Conservation (phyloP, 2,888 invertebrate species). For the Drosophila limbata region DNA sequence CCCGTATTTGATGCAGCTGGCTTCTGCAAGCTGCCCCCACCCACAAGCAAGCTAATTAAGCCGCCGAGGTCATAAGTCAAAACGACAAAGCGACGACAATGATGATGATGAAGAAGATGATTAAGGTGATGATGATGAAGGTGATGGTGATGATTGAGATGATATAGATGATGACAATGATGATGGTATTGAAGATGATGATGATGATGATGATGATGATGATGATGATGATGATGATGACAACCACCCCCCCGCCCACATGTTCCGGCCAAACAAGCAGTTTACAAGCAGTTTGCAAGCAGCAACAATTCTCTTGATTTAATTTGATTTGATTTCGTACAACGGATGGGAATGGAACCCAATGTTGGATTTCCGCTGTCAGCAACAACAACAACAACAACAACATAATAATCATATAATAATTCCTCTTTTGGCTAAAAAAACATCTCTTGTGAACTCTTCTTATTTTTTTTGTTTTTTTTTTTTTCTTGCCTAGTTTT, state of each 20-base stretch:
- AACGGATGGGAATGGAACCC: conserved; percentile 22
- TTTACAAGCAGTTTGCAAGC: conserved; percentile 8
- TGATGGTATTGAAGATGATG: no score
- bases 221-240: conserved; percentile 33
- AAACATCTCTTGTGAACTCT: conserved; percentile 15
- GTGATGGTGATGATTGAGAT: background rate
- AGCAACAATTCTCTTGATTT: conserved; percentile 37
- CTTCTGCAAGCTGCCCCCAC: conserved; percentile 93
- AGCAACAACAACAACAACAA: conserved; percentile 29
- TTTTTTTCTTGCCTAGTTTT: conserved; percentile 50
- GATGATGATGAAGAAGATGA: conserved; percentile 16
- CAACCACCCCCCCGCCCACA: conserved; percentile 28
- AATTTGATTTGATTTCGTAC: conserved; percentile 24
- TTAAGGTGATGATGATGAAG: conserved; percentile 33
- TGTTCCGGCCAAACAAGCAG: conserved; percentile 44
- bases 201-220: no score
- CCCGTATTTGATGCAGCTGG: conserved; percentile 94
- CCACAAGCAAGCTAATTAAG: conserved; percentile 91
- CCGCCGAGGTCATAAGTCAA: conserved; percentile 85
- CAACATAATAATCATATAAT: conserved; percentile 49
- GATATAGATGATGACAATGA: no score
- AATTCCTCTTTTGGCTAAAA: conserved; percentile 71
- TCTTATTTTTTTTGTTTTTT: conserved; percentile 29
- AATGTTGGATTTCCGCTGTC: conserved; percentile 56
- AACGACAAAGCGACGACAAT: background rate